These are phyloP conservation scores for Aphyosemion australe DNA, from an alignment of 2,113 vertebrate genomes.

Conservation along the genomic window DNA sequence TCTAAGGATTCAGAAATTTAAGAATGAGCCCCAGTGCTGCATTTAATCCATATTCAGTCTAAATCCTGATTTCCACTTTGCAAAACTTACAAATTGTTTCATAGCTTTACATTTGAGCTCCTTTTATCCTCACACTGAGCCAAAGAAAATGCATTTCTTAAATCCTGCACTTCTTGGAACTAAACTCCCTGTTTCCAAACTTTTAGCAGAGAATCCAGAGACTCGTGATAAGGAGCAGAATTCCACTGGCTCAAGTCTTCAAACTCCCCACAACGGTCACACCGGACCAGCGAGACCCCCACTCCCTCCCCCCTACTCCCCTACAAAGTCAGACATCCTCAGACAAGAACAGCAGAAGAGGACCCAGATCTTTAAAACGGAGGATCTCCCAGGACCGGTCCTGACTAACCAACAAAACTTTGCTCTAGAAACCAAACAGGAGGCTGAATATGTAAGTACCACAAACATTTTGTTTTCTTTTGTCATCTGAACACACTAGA, in stretches of 20 bases:
- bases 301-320: conserved; percentile 56
- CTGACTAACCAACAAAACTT: too few species aligned
- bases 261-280: conserved; percentile 70
- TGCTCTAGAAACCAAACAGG: conserved; percentile 86
- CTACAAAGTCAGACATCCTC: conserved; percentile 85
- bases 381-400: conserved; percentile 80
- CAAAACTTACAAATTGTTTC: too few species aligned
- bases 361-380: conserved; percentile 86
- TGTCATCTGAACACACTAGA: conserved; percentile 46
- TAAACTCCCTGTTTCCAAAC: conserved; percentile 27
- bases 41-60: too few species aligned
- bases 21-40: too few species aligned
- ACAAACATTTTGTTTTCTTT: conserved; percentile 42
- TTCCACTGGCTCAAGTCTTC: conserved; percentile 67
- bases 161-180: background rate
- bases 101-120: too few species aligned
- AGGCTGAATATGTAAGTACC: conserved; percentile 90
- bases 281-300: conserved; percentile 67
- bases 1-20: too few species aligned
- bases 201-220: conserved; percentile 77
- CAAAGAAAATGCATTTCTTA: background rate
- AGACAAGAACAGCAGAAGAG: conserved; percentile 86
- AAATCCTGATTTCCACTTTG: too few species aligned
- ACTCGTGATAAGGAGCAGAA: conserved; percentile 81
- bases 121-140: too few species aligned